Conservation (phyloP, 2,113 vertebrate genomes). For the Leucopsar rothschildi region DNA sequence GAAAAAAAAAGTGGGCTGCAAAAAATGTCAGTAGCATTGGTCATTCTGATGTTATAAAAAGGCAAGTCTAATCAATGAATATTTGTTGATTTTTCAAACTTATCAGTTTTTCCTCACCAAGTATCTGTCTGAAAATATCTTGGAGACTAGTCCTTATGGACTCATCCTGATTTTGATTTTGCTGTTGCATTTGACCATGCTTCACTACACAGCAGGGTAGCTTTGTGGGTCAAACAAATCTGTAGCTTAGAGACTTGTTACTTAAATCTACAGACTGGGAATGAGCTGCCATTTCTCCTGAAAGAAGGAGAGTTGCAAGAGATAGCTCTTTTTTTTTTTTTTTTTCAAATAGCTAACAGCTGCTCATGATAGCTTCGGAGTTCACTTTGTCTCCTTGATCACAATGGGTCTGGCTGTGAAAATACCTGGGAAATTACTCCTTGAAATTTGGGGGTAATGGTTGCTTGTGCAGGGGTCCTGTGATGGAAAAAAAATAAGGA, state of each 20-base stretch:
- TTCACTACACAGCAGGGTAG: neutral
- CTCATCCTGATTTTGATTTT: neutral
- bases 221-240: neutral
- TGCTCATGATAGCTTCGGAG: neutral
- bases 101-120: neutral
- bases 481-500: neutral
- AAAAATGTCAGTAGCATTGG: neutral
- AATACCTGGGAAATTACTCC: neutral
- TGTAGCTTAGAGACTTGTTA: neutral
- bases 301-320: neutral
- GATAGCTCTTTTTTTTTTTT: neutral
- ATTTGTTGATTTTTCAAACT: neutral
- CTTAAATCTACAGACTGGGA: neutral
- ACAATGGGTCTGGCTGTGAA: neutral
- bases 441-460: neutral
- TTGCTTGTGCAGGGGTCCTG: neutral
- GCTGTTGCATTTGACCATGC: neutral
- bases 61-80: neutral
- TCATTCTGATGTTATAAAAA: neutral
- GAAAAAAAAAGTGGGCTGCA: neutral
- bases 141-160: neutral
- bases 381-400: neutral
- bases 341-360: accelerated
- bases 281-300: neutral
- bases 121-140: neutral